A percentile compares a stretch with the other conserved stretches of the same genome.
Conservation (phyloP, 2,797 vertebrate species). For the Danio jaintianensis region DNA sequence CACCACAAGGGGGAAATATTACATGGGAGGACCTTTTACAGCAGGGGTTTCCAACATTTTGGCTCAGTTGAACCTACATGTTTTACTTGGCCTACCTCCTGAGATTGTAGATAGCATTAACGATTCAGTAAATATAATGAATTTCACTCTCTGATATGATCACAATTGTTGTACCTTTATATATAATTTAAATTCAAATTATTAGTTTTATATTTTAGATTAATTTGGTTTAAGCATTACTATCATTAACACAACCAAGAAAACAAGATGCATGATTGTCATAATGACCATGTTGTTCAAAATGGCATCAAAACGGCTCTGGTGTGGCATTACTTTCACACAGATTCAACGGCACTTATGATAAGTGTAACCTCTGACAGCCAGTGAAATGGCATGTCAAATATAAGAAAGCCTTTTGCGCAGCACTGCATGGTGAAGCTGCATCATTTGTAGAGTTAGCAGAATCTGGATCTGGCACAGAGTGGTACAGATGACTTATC, state of each 20-base stretch:
- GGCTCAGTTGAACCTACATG: not conserved
- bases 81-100: not conserved
- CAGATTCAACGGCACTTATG: not conserved
- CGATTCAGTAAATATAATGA: not conserved
- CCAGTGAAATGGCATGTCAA: not conserved
- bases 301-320: not conserved
- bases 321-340: constrained; percentile 12
- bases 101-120: constrained; percentile 4
- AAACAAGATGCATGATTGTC: constrained; percentile 4
- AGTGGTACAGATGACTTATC: constrained; percentile 25
- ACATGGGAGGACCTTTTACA: constrained; percentile 15
- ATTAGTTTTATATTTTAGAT: not conserved
- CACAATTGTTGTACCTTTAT: not conserved
- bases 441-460: not conserved
- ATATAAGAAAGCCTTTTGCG: not conserved
- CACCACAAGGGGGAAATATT: constrained; percentile 28
- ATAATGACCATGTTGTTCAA: not conserved
- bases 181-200: not conserved
- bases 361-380: not conserved
- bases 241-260: not conserved
- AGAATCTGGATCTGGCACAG: constrained; percentile 3
- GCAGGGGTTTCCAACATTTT: constrained; percentile 17
- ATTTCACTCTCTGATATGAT: not conserved
- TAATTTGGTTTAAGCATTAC: not conserved
- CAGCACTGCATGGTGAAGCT: not conserved